A percentile compares a stretch with the other conserved stretches of the same genome.
Conservation (phyloP, 2,797 vertebrate genomes). For the Phoebastria nigripes region DNA sequence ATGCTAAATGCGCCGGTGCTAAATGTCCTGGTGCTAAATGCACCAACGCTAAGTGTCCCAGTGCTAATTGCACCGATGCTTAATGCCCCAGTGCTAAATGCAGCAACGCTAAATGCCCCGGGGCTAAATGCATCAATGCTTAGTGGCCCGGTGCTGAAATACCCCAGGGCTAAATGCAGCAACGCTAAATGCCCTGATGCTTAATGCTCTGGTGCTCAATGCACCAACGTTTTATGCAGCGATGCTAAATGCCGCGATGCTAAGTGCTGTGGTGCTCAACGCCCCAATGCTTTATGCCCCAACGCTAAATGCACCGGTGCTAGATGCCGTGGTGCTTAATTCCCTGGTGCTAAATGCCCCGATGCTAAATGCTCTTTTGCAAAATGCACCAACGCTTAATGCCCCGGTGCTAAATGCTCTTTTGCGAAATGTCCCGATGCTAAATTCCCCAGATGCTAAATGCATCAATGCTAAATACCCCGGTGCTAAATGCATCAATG, state of each 20-base stretch:
- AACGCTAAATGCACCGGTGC: not conserved
- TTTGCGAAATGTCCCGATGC: not conserved
- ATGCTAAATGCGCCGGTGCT: too few species aligned
- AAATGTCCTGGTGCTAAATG: not conserved
- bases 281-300: not conserved
- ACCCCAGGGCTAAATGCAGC: not conserved
- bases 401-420: not conserved
- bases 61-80: not conserved
- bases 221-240: too few species aligned
- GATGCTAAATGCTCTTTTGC: not conserved
- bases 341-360: too few species aligned
- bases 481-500: not conserved
- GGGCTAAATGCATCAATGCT: too few species aligned
- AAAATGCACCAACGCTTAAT: not conserved
- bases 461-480: not conserved
- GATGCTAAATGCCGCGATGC: accelerated
- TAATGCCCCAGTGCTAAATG: not conserved
- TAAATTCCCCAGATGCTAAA: not conserved
- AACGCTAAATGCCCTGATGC: too few species aligned
- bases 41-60: not conserved
- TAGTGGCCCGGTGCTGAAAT: not conserved
- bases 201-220: not conserved
- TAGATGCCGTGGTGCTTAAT: not conserved
- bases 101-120: not conserved
- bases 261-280: not conserved